phyloP scores from a whole-genome alignment of 64 coral and sea anemone species.

The Pocillopora damicornis region DNA sequence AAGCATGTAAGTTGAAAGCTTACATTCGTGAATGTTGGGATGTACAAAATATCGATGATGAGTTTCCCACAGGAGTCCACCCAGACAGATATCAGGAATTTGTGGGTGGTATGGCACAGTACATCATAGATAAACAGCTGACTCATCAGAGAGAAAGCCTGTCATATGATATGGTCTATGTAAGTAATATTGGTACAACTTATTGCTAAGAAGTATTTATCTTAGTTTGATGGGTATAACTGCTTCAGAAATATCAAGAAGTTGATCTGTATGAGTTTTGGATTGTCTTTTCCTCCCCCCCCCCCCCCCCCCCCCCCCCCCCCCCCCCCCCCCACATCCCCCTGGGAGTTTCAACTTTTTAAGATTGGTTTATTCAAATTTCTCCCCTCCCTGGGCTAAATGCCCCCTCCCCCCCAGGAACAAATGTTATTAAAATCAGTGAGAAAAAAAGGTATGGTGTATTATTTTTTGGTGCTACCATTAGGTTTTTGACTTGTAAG shows the following conservation, averaged over 20 bases:
- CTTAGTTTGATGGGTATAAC: too few species aligned
- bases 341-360: too few species aligned
- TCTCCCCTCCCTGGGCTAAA: too few species aligned
- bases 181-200: conserved; percentile 27
- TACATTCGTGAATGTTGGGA: conserved; percentile 93
- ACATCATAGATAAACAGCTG: conserved; percentile 84
- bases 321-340: too few species aligned
- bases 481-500: too few species aligned
- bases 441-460: too few species aligned
- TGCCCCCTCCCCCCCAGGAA: too few species aligned
- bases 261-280: neutral
- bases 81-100: conserved; percentile 85
- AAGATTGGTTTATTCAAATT: too few species aligned
- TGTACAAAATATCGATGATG: conserved; percentile 67
- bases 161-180: conserved; percentile 74
- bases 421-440: too few species aligned
- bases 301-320: too few species aligned
- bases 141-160: conserved; percentile 33
- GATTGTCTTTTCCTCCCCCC: neutral
- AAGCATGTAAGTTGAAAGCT: conserved; percentile 73
- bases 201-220: neutral
- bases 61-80: conserved; percentile 79
- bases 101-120: conserved; percentile 81
- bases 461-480: too few species aligned
- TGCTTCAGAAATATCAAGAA: too few species aligned